A percentile compares a stretch with the other conserved stretches of the same genome.
phyloP scores from a whole-genome alignment of 2,113 vertebrate genomes.

The Platysternon megacephalum region DNA sequence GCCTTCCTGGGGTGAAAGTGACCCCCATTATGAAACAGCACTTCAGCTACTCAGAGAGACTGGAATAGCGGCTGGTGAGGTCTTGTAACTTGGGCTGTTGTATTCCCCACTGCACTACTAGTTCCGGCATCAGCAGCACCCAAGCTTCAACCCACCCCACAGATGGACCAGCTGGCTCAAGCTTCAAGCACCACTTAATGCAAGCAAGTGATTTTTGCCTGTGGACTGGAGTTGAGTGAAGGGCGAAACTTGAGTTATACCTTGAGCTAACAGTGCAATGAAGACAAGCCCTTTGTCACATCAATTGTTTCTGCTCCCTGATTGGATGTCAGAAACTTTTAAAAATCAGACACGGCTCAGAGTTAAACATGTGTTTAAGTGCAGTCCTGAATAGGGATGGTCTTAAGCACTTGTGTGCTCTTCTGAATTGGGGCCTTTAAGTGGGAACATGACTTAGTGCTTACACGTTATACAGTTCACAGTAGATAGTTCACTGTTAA shows the following conservation, averaged over 20 bases:
- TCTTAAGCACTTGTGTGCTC: neutral
- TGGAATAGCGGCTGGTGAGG: neutral
- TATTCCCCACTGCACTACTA: neutral
- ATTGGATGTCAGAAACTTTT: accelerated
- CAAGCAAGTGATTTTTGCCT: neutral
- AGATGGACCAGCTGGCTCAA: neutral
- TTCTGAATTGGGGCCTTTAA: neutral
- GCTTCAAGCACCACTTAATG: neutral
- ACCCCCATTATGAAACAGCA: accelerated
- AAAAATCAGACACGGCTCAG: neutral
- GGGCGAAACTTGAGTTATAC: neutral
- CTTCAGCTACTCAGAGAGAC: neutral
- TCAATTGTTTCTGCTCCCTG: neutral
- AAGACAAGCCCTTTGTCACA: neutral
- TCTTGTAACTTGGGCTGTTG: neutral
- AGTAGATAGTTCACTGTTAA: accelerated
- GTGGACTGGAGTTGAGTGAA: neutral
- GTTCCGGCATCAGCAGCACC: neutral
- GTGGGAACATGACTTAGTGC: accelerated
- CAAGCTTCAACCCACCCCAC: neutral
- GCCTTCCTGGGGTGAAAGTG: neutral
- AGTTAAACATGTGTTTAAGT: accelerated
- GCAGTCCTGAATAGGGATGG: accelerated
- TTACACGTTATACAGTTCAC: neutral
- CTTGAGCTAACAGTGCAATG: neutral